phyloP scores from a whole-genome alignment of 2,797 vertebrate genomes.

The Menidia menidia region DNA sequence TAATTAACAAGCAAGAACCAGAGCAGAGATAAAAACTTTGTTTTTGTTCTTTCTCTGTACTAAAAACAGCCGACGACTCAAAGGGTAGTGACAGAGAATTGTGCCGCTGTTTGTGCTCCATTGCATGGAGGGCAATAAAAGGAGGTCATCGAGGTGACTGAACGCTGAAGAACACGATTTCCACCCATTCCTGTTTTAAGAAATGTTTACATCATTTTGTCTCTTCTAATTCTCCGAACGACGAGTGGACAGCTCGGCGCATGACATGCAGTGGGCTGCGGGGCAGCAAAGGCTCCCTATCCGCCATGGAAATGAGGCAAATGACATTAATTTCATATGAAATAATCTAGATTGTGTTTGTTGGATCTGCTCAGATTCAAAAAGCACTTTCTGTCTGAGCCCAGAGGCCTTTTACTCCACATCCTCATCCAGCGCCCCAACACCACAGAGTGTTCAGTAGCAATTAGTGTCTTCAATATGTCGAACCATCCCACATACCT shows the following conservation, averaged over 20 bases:
- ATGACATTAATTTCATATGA: slow-evolving; percentile 58
- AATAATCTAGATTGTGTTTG: slow-evolving; percentile 63
- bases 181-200: slow-evolving; percentile 11
- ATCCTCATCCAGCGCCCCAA: slow-evolving; percentile 64
- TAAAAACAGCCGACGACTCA: not conserved
- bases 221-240: not conserved
- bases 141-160: not conserved
- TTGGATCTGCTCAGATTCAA: slow-evolving; percentile 46
- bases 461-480: slow-evolving; percentile 78
- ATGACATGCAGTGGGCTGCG: slow-evolving; percentile 23
- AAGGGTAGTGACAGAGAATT: not conserved
- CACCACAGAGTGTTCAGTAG: slow-evolving; percentile 64
- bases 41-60: no score
- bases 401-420: slow-evolving; percentile 58
- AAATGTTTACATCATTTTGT: slow-evolving; percentile 19
- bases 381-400: slow-evolving; percentile 50
- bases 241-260: slow-evolving; percentile 24
- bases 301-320: slow-evolving; percentile 44
- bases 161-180: slow-evolving; percentile 11
- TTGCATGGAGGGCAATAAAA: not conserved
- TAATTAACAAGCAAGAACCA: no score
- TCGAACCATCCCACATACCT: slow-evolving; percentile 77
- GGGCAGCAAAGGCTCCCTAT: slow-evolving; percentile 30
- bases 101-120: not conserved
- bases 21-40: no score